These are phyloP conservation scores for Drosophila stalkeri DNA, from an alignment of 2,888 invertebrate genomes.

Conservation along the genomic window DNA sequence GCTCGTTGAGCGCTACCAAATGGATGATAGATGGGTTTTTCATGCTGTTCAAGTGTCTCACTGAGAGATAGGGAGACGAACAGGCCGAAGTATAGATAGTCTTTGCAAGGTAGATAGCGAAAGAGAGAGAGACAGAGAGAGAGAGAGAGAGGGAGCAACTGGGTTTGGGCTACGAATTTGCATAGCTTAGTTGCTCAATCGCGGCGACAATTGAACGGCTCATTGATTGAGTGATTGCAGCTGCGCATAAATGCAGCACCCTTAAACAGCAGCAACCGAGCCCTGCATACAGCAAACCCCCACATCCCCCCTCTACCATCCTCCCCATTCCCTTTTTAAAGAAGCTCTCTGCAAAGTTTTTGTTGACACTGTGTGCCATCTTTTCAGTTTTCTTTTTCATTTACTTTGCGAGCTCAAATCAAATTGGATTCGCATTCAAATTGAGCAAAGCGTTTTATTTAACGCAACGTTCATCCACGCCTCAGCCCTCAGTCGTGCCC, in stretches of 20 bases:
- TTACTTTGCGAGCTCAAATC: conserved; percentile 51
- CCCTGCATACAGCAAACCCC: background rate
- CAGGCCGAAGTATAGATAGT: too few relatives aligned
- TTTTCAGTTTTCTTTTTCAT: conserved; percentile 53
- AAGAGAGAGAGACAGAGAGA: background rate
- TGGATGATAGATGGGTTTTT: conserved; percentile 64
- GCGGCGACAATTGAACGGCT: conserved; percentile 78
- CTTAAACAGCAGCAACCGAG: conserved; percentile 35
- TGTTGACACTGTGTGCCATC: conserved; percentile 70
- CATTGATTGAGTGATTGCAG: conserved; percentile 75
- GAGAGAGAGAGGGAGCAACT: background rate
- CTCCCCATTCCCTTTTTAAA: background rate
- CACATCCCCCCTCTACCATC: background rate
- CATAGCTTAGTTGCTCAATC: conserved; percentile 78
- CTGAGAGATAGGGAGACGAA: background rate
- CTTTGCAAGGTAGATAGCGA: too few relatives aligned
- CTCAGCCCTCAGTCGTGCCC: background rate
- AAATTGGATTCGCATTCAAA: conserved; percentile 76
- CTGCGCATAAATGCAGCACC: conserved; percentile 62
- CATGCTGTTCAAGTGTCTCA: conserved; percentile 31
- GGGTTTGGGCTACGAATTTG: conserved; percentile 55
- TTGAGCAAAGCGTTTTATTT: conserved; percentile 65
- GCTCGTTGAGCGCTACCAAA: conserved; percentile 41
- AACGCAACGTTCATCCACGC: conserved; percentile 27
- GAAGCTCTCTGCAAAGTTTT: conserved; percentile 40